Base-by-base conservation (phyloP, 2,113 vertebrate species). In the Tylochromis polylepis region DNA sequence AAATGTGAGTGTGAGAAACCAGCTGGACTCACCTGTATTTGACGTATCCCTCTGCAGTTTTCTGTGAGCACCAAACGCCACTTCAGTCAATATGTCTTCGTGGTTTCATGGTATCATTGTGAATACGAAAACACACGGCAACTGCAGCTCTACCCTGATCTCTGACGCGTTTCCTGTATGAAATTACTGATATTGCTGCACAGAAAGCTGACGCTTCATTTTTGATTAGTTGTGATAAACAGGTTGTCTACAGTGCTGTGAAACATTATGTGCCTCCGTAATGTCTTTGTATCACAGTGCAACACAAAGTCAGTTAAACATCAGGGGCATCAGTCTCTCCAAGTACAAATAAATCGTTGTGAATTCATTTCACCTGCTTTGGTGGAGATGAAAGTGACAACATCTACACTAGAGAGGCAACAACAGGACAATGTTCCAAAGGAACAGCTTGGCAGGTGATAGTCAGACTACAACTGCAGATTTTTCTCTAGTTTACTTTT, bases 31-130 rank as follows among this genome's bases (percentile, higher is more conserved):
- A 65, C 60, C 34, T 65, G 1, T 38, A 65, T 65, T 38, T 36
- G 34, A 65, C 22, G 60, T 38, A 65, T 14, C 60, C 60, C 11
- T 38, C 60, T 65, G 34, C 34, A 65, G 60, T 65, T 65, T 65
- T 0, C 60, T 65, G 60, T 22, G 20, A 65, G 34, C 60, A 22
- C 34, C 0, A 65, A 38, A 38, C 2, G 1, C 60, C 38, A 0
- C 60, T 38, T 65, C 60, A 65, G 34, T 65, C 60, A 22, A 38
- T 65, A 65, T 65, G 60, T 65, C 34, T 65, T 38, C 4, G 11
- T 65, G 60, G 60, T 38, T 65, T 65, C 38, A 65, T 65, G 34
- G 34, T 65, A 8, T 65, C 60, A 38, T 22, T 38, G 60, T 38
- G 22, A 65, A 65, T 65, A 34, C 38, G 60, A 65, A 65, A 22